A percentile compares a stretch with the other conserved stretches of the same genome.
phyloP scores from a whole-genome alignment of 2,888 invertebrate species.

The Embidobia sp. region DNA sequence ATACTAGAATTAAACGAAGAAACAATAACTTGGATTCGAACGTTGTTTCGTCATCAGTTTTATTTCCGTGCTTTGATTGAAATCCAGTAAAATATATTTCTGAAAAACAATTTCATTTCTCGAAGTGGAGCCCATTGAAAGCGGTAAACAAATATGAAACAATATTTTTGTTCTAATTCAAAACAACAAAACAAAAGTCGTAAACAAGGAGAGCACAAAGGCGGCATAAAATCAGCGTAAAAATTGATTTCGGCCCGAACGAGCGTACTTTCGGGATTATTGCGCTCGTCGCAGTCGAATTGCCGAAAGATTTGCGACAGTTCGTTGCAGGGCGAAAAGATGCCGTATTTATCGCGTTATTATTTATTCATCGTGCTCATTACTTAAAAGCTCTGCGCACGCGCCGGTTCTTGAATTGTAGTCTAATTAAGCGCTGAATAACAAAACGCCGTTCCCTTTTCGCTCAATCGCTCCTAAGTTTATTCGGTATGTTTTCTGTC shows the following conservation, averaged over 20 bases:
- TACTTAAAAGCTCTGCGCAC: slow-evolving; percentile 14
- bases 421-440: slow-evolving; percentile 14
- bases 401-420: neutral
- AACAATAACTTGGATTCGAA: too few species aligned
- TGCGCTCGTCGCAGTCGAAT: neutral
- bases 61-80: neutral
- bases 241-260: slow-evolving; percentile 21
- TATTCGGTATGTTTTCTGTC: slow-evolving; percentile 19
- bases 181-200: slow-evolving; percentile 18
- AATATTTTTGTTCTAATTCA: slow-evolving; percentile 2
- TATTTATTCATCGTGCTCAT: slow-evolving; percentile 1
- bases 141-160: neutral
- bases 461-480: slow-evolving; percentile 25
- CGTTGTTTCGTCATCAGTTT: too few species aligned
- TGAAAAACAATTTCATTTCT: too few species aligned
- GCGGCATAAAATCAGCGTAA: slow-evolving; percentile 25
- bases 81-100: too few species aligned
- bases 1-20: too few species aligned
- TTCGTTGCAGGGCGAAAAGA: neutral
- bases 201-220: slow-evolving; percentile 16
- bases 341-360: slow-evolving; percentile 5
- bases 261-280: neutral
- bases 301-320: neutral
- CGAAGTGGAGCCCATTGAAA: too few species aligned
- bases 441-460: slow-evolving; percentile 13